Evolutionary conservation across 1,140 invertebrate genomes (phyloP).

Genomic region (Papilio polytes): DNA sequence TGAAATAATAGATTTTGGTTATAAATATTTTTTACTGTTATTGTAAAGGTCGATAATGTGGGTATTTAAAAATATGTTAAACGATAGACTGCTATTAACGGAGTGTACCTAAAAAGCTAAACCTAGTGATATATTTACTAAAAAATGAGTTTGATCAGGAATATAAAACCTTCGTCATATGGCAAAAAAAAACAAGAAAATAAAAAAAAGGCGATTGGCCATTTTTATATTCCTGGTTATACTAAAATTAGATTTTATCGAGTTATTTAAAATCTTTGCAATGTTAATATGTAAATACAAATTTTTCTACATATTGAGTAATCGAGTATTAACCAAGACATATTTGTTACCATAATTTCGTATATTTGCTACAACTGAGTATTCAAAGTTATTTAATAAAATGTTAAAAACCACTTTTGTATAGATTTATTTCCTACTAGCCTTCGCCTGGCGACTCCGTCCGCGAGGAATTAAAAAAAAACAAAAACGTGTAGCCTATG

Average conservation of each 20-base stretch:
- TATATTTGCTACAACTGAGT: constrained; percentile 18
- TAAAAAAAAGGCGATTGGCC: no score
- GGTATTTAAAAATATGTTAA: background rate
- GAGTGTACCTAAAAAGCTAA: background rate
- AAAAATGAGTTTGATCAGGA: background rate
- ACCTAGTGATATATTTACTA: background rate
- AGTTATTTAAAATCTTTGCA: background rate
- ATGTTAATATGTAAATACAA: constrained; percentile 1
- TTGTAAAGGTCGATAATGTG: background rate
- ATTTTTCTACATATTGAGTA: background rate
- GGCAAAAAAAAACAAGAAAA: no score
- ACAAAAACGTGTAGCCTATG: no score
- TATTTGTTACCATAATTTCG: constrained; percentile 2
- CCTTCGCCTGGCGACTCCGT: no score
- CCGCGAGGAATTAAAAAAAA: no score
- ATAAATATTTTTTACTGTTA: background rate
- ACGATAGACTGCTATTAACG: background rate
- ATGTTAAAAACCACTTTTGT: background rate
- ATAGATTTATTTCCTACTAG: background rate
- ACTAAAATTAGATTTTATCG: background rate
- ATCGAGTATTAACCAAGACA: background rate
- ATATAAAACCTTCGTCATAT: no score
- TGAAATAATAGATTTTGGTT: background rate
- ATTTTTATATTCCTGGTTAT: no score
- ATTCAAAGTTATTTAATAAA: constrained; percentile 21